These are phyloP conservation scores for Ornithorhynchus anatinus DNA, from an alignment of 2,113 vertebrate species.

Conservation along the genomic window DNA sequence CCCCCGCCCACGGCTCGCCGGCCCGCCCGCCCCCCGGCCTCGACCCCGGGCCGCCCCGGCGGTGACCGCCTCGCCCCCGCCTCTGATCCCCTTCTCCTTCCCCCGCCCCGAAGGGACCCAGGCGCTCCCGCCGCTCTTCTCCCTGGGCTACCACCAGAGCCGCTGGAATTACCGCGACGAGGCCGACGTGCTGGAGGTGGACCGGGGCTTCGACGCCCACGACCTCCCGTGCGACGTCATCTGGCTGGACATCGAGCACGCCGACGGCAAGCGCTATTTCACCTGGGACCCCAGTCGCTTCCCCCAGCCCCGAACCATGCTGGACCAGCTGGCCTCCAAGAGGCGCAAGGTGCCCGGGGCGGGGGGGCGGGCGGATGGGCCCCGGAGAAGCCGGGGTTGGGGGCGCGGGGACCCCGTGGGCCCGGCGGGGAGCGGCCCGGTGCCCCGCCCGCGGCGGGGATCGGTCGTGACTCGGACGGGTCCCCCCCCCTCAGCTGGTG, in stretches of 20 bases:
- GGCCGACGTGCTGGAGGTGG: constrained; percentile 84
- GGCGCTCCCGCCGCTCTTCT: constrained; percentile 84
- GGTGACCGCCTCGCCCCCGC: background rate
- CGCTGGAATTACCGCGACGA: constrained; percentile 97
- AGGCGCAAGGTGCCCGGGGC: constrained; percentile 80
- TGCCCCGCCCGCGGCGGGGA: background rate
- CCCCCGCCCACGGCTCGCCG: background rate
- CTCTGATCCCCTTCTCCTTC: background rate
- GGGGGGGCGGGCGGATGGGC: no score
- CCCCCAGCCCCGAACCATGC: constrained; percentile 80
- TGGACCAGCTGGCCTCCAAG: constrained; percentile 77
- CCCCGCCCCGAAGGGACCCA: constrained; percentile 80
- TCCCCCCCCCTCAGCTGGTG: constrained; percentile 77
- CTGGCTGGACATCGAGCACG: constrained; percentile 95
- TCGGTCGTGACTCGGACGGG: background rate
- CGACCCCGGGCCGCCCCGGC: background rate
- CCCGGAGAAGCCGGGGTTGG: no score
- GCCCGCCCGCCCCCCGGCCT: background rate
- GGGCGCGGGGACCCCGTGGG: no score
- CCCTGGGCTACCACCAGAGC: constrained; percentile 92
- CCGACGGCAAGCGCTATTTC: constrained; percentile 94
- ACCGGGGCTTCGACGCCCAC: constrained; percentile 84
- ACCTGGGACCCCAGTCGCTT: constrained; percentile 93
- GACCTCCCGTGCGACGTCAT: constrained; percentile 90
- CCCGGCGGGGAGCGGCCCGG: background rate